Evolutionary conservation across 2,797 vertebrate genomes (phyloP), one percentile per base, ranked within the genome.

Genomic region (Hypotaenidia okinawae): DNA sequence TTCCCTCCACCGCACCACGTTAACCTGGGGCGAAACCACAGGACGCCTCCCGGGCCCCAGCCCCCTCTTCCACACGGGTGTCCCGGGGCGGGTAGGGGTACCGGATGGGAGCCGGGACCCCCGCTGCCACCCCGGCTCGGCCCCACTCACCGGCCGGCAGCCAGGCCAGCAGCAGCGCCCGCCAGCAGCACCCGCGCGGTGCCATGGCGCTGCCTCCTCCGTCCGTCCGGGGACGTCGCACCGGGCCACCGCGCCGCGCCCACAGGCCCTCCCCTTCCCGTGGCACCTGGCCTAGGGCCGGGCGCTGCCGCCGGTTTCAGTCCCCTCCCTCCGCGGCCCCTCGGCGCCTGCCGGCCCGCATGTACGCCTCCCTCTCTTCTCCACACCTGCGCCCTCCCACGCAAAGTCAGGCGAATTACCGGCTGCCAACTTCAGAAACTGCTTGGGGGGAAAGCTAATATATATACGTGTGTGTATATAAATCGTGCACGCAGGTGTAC

Each of bases 111-210:
- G 3, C 37, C 32, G 28, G 11, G 23, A n/a, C 43, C 22, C 28
- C 49, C 62, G 16, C 49, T 33, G 32, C 41, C 28, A 5, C 45
- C 27, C 35, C 25, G 49, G 68, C 18, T 30, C 64, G 11, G n/a
- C 25, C n/a, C 16, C 57, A 95, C 97, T 98, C 97, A 98, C 98
- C 98, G 94, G 93, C 75, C 41, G 97, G 97, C 90, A 98, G 92
- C 92, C 97, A 97, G 91, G 82, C 92, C 92, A 98, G 81, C 57
- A 96, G 79, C 33, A 97, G 95, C 84, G 94, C 70, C 62, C 78
- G 81, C 27, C 59, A 3, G 41, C 68, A 84, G 62, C 21, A 5
- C 57, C 87, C 43, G 45, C 22, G 17, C 54, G 57, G 55, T 55
- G 47, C 37, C 97, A 97, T 97, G 93, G 84, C 81, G 91, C 37